Base-by-base conservation (phyloP, 2,113 vertebrate genomes). In the Albula glossodonta region DNA sequence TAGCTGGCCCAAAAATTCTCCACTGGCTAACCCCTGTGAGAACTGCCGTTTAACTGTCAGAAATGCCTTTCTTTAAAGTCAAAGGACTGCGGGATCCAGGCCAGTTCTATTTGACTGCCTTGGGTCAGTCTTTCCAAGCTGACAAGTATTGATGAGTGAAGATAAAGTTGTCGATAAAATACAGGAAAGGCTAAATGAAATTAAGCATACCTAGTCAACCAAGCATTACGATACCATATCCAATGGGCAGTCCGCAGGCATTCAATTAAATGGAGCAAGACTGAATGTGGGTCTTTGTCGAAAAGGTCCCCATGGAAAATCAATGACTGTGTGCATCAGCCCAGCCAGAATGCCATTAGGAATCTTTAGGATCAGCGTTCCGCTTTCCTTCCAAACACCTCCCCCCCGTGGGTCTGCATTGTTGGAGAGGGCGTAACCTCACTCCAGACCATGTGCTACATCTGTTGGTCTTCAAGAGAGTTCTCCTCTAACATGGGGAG, bases 361-460 rank as follows among this genome's bases (percentile, higher is more conserved):
- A 84, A 79, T 56, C 74, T 25, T 52, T 77, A 8, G 77, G 19
- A 80, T 79, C 84, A 85, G 84, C 77, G 60, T 80, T 85, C n/a
- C 13, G 51, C 31, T 51, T 31, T 49, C 22, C 15, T 74, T 74
- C 70, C 70, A 25, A 2, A 50, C 77, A 85, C 17, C 1, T 52
- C 70, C 2, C 31, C 22, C 74, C 52, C 17, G 51, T 53, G 15
- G 31, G 77, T 11, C 51, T 51, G 70, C 77, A 51, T 10, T 74
- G 19, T 31, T n/a, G 22, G 17, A 19, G 25, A 31, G 52, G 77
- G 74, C 11, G 31, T 15, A 25, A 11, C 25, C 53, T 53, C 56
- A 5, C 77, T 50, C 19, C 53, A 60, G 52, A 79, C n/a, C 70
- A n/a, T 84, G 48, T 25, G 74, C 74, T 25, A 22, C 22, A 13